Percentiles rank a stretch among this genome's conserved stretches.
Evolutionary conservation across 2,797 vertebrate genomes (phyloP).

Genomic region (Gila robusta): DNA sequence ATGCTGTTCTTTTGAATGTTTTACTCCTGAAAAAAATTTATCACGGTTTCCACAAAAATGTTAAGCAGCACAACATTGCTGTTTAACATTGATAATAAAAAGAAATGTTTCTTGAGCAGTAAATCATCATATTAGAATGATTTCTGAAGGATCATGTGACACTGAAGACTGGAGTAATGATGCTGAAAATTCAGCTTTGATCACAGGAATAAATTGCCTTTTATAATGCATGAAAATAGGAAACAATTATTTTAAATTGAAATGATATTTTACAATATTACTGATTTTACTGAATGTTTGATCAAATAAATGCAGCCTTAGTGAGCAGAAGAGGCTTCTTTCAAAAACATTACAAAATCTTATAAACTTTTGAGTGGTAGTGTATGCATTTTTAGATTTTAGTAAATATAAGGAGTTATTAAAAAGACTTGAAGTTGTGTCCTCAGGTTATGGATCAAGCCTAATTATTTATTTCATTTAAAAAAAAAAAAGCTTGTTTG

Average conservation of each 20-base stretch:
- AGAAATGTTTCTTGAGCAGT: neutral
- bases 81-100: neutral
- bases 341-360: neutral
- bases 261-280: neutral
- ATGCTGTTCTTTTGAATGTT: neutral
- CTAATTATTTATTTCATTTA: no score
- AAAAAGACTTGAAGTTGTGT: neutral
- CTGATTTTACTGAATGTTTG: neutral
- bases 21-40: no score
- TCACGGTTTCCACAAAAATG: no score
- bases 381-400: neutral
- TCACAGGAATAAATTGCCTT: neutral
- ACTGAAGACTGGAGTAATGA: slow-evolving; percentile 1
- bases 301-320: neutral
- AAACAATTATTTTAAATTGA: neutral
- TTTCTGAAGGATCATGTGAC: neutral
- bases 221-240: neutral
- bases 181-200: neutral
- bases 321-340: neutral
- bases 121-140: neutral
- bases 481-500: no score
- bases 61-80: neutral
- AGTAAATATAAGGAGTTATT: neutral
- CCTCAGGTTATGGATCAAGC: neutral
- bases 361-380: neutral